Base-by-base conservation (phyloP, 2,797 vertebrate genomes). In the Melanogrammus aeglefinus region DNA sequence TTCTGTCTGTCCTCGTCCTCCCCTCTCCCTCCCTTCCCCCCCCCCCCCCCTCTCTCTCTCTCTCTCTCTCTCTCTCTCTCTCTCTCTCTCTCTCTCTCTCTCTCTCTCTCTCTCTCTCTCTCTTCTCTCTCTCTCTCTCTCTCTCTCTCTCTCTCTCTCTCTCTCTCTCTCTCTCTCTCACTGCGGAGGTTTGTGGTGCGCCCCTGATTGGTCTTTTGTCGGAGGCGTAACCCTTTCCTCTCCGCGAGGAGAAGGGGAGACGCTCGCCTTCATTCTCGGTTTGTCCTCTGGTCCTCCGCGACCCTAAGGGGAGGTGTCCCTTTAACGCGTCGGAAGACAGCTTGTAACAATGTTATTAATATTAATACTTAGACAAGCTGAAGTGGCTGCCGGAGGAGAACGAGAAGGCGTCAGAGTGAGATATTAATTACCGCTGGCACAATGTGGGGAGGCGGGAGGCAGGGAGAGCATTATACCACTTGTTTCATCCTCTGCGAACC, bases 111-210 rank as follows among this genome's bases (percentile, higher is more conserved):
- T 16, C 14, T 51, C 14, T 51, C 3, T 13, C 18, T 51, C 71
- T 27, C 6, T 16, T 21, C 16, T 44, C 38, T 44, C 41, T 44
- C 41, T 14, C 41, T 44, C 41, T 12, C 41, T 44, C 41, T 44
- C 41, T 44, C 41, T 44, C 74, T 18, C 18, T 24, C 35, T 6
- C 47, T 4, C 18, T 4, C 13, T n/a, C 75, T 41, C 35, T 38
- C 41, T 44, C 85, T 78, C 84, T 80, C 87, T 93, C 93, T 93
- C 95, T 95, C 94, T 94, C 94, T 95, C 92, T 95, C 92, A 97
- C 96, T 97, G 96, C 96, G 93, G 96, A 96, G 96, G 96, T 96
- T 97, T 97, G 97, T 96, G 96, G 96, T 96, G 96, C 94, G 94
- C 94, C 94, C 95, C 95, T 96, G 96, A 98, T 99, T 98, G 96